These are phyloP conservation scores for Sclerodermus sp. DNA, from an alignment of 2,888 invertebrate genomes.

Conservation along the genomic window DNA sequence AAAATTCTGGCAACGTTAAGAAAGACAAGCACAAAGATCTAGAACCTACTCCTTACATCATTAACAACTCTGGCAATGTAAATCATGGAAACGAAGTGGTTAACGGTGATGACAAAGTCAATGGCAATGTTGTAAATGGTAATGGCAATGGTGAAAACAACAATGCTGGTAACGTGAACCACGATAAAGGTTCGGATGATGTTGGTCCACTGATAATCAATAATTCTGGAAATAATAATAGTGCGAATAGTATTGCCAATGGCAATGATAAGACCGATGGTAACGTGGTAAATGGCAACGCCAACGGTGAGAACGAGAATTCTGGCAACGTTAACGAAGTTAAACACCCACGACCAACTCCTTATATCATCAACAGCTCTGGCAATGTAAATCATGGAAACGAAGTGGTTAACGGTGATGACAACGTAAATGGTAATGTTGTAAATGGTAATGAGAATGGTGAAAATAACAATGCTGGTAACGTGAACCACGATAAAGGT, in stretches of 20 bases:
- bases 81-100: slow-evolving; percentile 9
- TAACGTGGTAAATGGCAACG: slow-evolving; percentile 12
- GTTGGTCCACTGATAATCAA: slow-evolving; percentile 9
- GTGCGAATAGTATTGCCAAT: slow-evolving; percentile 10
- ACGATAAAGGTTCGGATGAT: too few relatives aligned
- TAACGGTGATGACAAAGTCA: slow-evolving; percentile 9
- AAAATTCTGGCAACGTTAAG: slow-evolving; percentile 6
- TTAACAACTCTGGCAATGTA: slow-evolving; percentile 11
- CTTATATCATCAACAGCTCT: slow-evolving; percentile 7
- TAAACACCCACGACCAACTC: not conserved
- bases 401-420: slow-evolving; percentile 5
- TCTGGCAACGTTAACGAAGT: not conserved
- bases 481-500: not conserved
- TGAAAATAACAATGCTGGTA: slow-evolving; percentile 1
- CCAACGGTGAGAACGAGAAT: slow-evolving; percentile 6
- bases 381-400: slow-evolving; percentile 7
- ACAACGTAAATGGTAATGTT: slow-evolving; percentile 8
- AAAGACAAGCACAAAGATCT: not conserved
- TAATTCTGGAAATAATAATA: slow-evolving; percentile 12
- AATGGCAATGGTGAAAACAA: slow-evolving; percentile 9
- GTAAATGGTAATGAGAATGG: slow-evolving; percentile 8
- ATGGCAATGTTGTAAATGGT: slow-evolving; percentile 13
- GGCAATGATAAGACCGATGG: slow-evolving; percentile 14
- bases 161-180: not conserved
- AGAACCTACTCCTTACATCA: not conserved